phyloP scores from a whole-genome alignment of 2,113 vertebrate species.

The Daphoenositta chrysoptera region DNA sequence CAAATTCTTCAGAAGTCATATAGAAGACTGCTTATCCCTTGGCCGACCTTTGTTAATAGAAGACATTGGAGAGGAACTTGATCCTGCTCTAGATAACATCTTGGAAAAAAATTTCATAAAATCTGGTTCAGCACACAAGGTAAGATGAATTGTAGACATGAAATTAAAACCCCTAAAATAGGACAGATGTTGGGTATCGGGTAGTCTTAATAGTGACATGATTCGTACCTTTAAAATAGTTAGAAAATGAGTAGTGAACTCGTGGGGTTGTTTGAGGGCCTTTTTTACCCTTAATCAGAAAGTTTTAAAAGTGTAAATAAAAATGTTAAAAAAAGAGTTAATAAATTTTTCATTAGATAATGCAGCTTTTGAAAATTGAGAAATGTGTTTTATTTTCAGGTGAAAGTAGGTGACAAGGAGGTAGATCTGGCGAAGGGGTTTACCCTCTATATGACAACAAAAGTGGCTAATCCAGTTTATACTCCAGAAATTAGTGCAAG shows the following conservation, averaged over 20 bases:
- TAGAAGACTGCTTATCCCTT: conserved; percentile 81
- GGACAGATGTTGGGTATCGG: background rate
- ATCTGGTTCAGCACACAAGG: conserved; percentile 80
- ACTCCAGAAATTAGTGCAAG: conserved; percentile 84
- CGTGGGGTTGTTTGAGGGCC: accelerated
- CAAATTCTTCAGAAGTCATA: conserved; percentile 80
- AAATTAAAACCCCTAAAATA: background rate
- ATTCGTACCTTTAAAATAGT: background rate
- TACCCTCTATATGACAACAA: conserved; percentile 83
- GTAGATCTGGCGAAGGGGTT: conserved; percentile 79
- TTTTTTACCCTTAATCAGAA: background rate
- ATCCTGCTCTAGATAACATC: conserved; percentile 82
- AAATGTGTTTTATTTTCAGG: conserved; percentile 61
- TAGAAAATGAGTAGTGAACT: background rate
- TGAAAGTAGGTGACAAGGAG: conserved; percentile 85
- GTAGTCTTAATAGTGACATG: background rate
- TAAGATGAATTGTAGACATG: conserved; percentile 28
- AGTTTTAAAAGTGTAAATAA: background rate
- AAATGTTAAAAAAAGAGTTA: background rate
- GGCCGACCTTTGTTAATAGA: conserved; percentile 82
- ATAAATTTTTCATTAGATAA: background rate
- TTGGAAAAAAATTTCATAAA: conserved; percentile 88
- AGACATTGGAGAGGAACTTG: conserved; percentile 84
- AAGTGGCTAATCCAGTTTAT: conserved; percentile 82
- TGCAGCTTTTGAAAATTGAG: background rate